phyloP scores from a whole-genome alignment of 1,140 invertebrate genomes.

The Trichomalopsis sarcophagae region DNA sequence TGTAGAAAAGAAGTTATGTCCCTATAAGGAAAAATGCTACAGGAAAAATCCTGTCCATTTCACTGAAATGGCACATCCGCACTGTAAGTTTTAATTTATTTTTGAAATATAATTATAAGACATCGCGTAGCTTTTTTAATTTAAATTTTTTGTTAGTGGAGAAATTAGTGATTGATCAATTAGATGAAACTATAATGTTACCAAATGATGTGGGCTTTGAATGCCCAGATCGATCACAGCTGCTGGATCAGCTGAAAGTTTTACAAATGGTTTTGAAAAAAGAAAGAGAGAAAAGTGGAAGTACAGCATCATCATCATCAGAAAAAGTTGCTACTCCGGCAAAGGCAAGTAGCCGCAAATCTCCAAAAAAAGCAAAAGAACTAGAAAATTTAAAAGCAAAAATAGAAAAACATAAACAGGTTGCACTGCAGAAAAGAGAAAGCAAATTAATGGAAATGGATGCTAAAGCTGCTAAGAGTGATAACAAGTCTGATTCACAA shows the following conservation, averaged over 20 bases:
- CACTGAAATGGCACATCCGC: constrained; percentile 85
- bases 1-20: constrained; percentile 61
- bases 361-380: not conserved
- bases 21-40: constrained; percentile 79
- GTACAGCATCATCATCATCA: not conserved
- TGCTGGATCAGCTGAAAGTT: constrained; percentile 67
- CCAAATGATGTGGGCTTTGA: constrained; percentile 63
- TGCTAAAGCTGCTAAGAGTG: constrained; percentile 46
- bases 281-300: constrained; percentile 53
- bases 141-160: constrained; percentile 67
- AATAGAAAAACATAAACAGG: constrained; percentile 61
- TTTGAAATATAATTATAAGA: constrained; percentile 19
- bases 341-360: constrained; percentile 14
- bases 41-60: constrained; percentile 89
- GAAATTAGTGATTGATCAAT: constrained; percentile 61
- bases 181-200: constrained; percentile 59
- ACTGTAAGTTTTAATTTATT: constrained; percentile 76
- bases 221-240: constrained; percentile 62
- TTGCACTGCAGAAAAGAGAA: constrained; percentile 51
- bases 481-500: constrained; percentile 28
- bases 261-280: constrained; percentile 68
- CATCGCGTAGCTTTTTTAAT: constrained; percentile 44
- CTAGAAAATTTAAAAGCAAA: constrained; percentile 58
- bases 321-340: constrained; percentile 30
- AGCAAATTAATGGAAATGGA: constrained; percentile 61